phyloP scores from a whole-genome alignment of 2,888 invertebrate species.

The Neuroscelio doddi region DNA sequence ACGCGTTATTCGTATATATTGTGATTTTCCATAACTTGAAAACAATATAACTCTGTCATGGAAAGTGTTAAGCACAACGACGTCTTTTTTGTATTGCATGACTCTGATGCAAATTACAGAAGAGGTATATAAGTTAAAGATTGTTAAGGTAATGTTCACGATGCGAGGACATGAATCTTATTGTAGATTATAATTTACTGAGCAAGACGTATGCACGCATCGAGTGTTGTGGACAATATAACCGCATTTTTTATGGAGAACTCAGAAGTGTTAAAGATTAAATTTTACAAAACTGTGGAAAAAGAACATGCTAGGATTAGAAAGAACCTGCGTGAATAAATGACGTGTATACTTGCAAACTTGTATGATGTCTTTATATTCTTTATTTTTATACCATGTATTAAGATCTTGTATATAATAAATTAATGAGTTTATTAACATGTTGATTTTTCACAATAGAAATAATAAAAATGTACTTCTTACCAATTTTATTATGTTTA shows the following conservation, averaged over 20 bases:
- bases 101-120: constrained; percentile 39
- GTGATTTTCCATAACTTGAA: not conserved
- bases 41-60: constrained; percentile 5
- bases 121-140: constrained; percentile 44
- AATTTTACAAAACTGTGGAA: constrained; percentile 33
- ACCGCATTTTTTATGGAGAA: constrained; percentile 23
- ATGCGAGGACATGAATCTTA: constrained; percentile 45
- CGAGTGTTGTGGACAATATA: constrained; percentile 27
- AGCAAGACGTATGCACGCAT: constrained; percentile 38
- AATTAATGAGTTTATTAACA: too few relatives aligned
- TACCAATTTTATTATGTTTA: too few relatives aligned
- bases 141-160: constrained; percentile 50
- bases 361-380: too few relatives aligned
- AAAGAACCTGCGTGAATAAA: too few relatives aligned
- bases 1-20: not conserved
- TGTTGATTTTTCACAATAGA: too few relatives aligned
- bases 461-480: too few relatives aligned
- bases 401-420: too few relatives aligned
- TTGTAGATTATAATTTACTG: constrained; percentile 43
- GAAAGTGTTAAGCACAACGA: constrained; percentile 31
- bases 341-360: too few relatives aligned
- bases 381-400: too few relatives aligned
- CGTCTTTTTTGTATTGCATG: constrained; percentile 43
- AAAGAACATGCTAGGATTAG: constrained; percentile 38
- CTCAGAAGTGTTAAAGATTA: constrained; percentile 37